Base-by-base conservation (phyloP, 2,888 invertebrate species). In the Carpatolechia fugitivella region DNA sequence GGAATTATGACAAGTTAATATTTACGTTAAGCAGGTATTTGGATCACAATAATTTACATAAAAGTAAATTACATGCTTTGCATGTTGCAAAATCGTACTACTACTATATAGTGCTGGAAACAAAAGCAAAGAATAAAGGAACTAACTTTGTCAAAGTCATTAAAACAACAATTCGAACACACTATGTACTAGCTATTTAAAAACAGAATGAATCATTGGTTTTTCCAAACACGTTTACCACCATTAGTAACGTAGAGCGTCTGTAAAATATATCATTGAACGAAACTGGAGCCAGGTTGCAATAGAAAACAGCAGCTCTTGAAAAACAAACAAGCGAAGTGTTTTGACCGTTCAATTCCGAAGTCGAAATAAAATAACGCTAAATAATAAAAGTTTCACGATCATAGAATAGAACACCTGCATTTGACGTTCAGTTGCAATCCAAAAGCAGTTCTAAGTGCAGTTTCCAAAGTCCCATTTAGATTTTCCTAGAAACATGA, bases 391-490 rank as follows among this genome's bases (percentile, higher is more conserved):
- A 61, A 70, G 66, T 72, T 78, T 71, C 65, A 72, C 68, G 72
- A 74, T 70, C 68, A n/a, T n/a, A n/a, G n/a, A n/a, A 66, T 58
- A 61, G 66, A 72, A 66, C 78, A 81, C 74, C 76, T 81, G 78
- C 69, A 69, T 60, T 60, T 64, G 54, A 62, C 62, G 10, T 63
- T 56, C 55, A 58, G 61, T 60, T 64, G 69, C 75, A 78, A 76
- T 76, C 74, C 64, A 78, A 80, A 75, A 75, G 62, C 70, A 74
- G 64, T 76, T 74, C 69, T 78, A 77, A 75, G 66, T 70, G 69
- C 74, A 76, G 70, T 75, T 75, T 70, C 61, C 68, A 78, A 76
- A 78, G 78, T 76, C 64, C 65, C 68, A 74, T 82, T 80, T 79
- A 74, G 70, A 69, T 69, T 69, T 69, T 60, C 57, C 64, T 54